Base-by-base conservation (phyloP, 2,888 invertebrate species). In the Drosophila macrospina region DNA sequence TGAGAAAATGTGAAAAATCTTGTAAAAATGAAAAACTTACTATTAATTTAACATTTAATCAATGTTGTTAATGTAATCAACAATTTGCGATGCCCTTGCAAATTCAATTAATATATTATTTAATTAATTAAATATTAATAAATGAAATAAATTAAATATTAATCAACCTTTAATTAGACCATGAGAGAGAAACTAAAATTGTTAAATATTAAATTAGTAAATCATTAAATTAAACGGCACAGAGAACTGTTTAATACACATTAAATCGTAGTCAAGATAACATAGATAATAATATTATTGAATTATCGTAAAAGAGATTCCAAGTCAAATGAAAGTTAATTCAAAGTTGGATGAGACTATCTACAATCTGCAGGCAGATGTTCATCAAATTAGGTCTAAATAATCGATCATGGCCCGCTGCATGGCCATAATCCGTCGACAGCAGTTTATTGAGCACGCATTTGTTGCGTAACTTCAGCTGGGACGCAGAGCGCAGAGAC, bases 381-480 rank as follows among this genome's bases (percentile, higher is more conserved):
- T 41, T 41, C 41, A 54, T 48, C n/a, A 32, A 34, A 48, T 34
- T 13, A 20, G 8, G 7, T 10, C 10, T 15, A 47, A n/a, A 11
- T 6, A 32, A 32, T 48, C 34, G 24, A 48, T 47, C 47, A 48
- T 20, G 39, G 24, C 36, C 16, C 13, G 6, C 20, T 20, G 26
- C 2, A n/a, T 28, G 71, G 6, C 51, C 41, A 72, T 36, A 36
- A 56, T 26, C n/a, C 44, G 37, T 36, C 20, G 52, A 26, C 51
- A 50, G 54, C 54, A 71, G 55, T 60, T 71, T 76, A 67, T 68
- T 51, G 72, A 55, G 36, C 70, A 74, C 70, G 74, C 78, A 44
- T 20, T 61, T 56, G 47, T 55, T 70, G 70, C 70, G 78, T 76
- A 57, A 61, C 48, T 59, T 68, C 50, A 13, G n/a, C 41, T 47